Percentiles rank a stretch among this genome's conserved stretches.
Conservation (phyloP, 2,113 vertebrate species). For the Todiramphus chloris region DNA sequence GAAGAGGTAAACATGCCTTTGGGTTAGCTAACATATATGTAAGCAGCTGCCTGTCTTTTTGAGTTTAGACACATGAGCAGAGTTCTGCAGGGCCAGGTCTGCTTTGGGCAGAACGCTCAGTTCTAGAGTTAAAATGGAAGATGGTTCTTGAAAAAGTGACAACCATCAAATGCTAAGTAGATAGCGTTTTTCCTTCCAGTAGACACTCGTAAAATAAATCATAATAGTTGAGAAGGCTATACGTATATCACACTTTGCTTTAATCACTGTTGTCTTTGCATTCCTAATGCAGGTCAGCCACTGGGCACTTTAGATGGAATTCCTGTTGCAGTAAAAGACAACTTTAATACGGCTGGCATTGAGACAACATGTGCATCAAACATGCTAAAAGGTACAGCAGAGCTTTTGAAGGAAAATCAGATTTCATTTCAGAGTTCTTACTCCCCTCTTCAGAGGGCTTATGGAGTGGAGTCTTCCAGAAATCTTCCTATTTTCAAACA, state of each 20-base stretch:
- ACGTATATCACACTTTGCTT: background rate
- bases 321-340: slow-evolving; percentile 95
- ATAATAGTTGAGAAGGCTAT: background rate
- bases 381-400: slow-evolving; percentile 89
- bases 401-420: background rate
- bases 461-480: background rate
- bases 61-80: background rate
- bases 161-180: background rate
- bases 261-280: background rate
- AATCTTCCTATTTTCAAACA: background rate
- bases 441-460: background rate
- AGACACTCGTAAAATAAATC: background rate
- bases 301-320: slow-evolving; percentile 90
- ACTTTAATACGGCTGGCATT: slow-evolving; percentile 89
- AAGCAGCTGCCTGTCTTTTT: background rate
- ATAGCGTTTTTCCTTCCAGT: background rate
- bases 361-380: slow-evolving; percentile 93
- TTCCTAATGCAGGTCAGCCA: slow-evolving; percentile 76
- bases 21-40: background rate
- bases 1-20: background rate
- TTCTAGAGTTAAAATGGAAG: background rate
- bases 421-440: background rate
- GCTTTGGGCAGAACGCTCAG: background rate
- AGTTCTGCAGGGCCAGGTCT: background rate
- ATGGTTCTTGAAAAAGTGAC: background rate